Evolutionary conservation across 2,797 vertebrate species (phyloP).

Genomic region (Ibycter americanus): DNA sequence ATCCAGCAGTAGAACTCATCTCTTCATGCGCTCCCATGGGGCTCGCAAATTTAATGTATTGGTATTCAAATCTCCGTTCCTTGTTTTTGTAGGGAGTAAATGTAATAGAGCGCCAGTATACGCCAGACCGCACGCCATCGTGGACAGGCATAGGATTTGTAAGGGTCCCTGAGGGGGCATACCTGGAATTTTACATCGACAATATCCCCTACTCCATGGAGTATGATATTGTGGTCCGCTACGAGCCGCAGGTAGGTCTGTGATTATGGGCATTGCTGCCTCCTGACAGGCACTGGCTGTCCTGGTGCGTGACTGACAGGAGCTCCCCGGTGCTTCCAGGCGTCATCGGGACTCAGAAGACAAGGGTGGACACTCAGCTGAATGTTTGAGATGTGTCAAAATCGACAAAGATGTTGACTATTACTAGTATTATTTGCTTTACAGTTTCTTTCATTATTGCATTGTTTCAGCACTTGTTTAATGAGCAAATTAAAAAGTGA

Average conservation of each 20-base stretch:
- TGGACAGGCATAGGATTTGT: slow-evolving; percentile 96
- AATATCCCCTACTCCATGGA: slow-evolving; percentile 96
- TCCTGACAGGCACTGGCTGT: background rate
- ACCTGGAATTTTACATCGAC: slow-evolving; percentile 91
- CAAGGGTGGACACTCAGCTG: background rate
- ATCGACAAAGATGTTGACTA: background rate
- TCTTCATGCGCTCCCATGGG: background rate
- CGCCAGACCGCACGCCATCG: slow-evolving; percentile 87
- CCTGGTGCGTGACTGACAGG: background rate
- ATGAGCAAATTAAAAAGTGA: background rate
- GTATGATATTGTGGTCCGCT: slow-evolving; percentile 93
- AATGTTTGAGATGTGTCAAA: background rate
- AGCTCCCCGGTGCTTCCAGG: background rate
- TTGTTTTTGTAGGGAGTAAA: slow-evolving; percentile 81
- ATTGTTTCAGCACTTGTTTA: background rate
- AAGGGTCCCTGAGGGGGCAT: slow-evolving; percentile 90
- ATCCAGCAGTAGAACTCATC: background rate
- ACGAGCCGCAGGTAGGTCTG: slow-evolving; percentile 91
- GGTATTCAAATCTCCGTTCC: background rate
- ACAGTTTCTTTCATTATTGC: background rate
- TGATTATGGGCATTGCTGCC: background rate
- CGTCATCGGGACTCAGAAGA: background rate
- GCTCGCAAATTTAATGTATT: background rate
- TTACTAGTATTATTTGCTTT: background rate
- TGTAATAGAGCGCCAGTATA: slow-evolving; percentile 84